Percentiles rank a stretch among this genome's conserved stretches.
phyloP scores from a whole-genome alignment of 2,797 vertebrate species.

The Eleutherodactylus coqui region DNA sequence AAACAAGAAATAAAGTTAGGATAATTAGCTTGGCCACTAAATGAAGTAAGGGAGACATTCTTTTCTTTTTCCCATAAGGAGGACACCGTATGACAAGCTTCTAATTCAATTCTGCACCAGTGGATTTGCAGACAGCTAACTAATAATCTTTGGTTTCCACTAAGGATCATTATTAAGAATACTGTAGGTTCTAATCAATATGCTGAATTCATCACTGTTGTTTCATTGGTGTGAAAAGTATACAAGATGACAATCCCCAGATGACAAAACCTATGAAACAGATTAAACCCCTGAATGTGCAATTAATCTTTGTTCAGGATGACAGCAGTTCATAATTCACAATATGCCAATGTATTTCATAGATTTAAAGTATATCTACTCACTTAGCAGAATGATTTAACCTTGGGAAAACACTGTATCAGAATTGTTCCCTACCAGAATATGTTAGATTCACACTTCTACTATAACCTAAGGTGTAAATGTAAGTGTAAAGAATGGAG shows the following conservation, averaged over 20 bases:
- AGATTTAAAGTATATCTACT: conserved; percentile 21
- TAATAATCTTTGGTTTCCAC: background rate
- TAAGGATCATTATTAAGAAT: background rate
- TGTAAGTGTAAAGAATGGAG: too few species aligned
- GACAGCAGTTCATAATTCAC: conserved; percentile 40
- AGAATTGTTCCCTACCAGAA: background rate
- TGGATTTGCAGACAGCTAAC: background rate
- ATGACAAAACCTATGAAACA: conserved; percentile 13
- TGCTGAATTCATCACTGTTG: background rate
- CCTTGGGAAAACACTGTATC: conserved; percentile 16
- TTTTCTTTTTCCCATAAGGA: background rate
- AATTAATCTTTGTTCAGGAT: conserved; percentile 43
- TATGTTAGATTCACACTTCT: background rate
- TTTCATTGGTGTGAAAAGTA: background rate
- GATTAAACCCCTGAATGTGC: conserved; percentile 36
- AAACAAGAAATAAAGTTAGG: too few species aligned
- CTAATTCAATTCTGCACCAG: background rate
- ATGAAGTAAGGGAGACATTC: background rate
- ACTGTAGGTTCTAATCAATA: conserved; percentile 17
- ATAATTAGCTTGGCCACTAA: background rate
- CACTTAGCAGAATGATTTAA: conserved; percentile 20
- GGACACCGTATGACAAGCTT: background rate
- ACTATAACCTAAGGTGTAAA: background rate
- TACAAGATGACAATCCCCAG: conserved; percentile 9
- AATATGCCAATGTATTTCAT: conserved; percentile 49